These are phyloP conservation scores for Halichoeres trimaculatus DNA, from an alignment of 2,113 vertebrate species.

Conservation along the genomic window DNA sequence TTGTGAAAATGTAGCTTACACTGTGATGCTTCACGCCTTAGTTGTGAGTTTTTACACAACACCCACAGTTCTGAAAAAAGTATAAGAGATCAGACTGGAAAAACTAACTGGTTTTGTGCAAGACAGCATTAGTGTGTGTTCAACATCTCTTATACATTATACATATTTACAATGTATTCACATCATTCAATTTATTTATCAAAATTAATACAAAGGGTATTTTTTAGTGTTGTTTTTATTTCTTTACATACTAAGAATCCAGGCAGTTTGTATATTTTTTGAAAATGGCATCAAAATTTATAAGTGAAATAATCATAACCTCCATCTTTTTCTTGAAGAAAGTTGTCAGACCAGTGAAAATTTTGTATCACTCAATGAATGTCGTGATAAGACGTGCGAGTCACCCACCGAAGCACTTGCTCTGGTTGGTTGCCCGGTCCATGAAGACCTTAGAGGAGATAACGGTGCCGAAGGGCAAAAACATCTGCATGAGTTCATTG, in stretches of 20 bases:
- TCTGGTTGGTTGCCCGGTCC: conserved; percentile 99
- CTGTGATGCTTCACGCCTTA: conserved; percentile 20
- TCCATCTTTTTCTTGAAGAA: neutral
- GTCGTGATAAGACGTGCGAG: neutral
- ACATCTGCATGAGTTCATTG: conserved; percentile 99
- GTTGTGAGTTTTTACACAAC: conserved; percentile 48
- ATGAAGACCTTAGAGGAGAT: conserved; percentile 99
- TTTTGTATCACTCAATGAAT: neutral
- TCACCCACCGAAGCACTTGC: conserved; percentile 98
- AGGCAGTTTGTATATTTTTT: neutral
- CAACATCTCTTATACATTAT: neutral
- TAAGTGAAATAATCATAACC: neutral
- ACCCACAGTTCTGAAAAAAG: conserved; percentile 24
- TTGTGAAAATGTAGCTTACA: conserved; percentile 30
- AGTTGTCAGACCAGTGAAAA: too few species aligned
- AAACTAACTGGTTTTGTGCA: conserved; percentile 1
- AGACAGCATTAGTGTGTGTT: neutral
- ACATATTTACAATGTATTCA: too few species aligned
- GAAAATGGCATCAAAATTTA: neutral
- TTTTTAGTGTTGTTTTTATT: neutral
- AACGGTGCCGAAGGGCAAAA: conserved; percentile 96
- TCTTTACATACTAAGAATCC: neutral
- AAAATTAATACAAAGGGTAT: neutral
- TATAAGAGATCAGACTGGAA: conserved; percentile 6
- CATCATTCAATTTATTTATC: too few species aligned